Percentiles rank a stretch among this genome's conserved stretches.
phyloP scores from a whole-genome alignment of 2,113 vertebrate species.

The Otis tarda region DNA sequence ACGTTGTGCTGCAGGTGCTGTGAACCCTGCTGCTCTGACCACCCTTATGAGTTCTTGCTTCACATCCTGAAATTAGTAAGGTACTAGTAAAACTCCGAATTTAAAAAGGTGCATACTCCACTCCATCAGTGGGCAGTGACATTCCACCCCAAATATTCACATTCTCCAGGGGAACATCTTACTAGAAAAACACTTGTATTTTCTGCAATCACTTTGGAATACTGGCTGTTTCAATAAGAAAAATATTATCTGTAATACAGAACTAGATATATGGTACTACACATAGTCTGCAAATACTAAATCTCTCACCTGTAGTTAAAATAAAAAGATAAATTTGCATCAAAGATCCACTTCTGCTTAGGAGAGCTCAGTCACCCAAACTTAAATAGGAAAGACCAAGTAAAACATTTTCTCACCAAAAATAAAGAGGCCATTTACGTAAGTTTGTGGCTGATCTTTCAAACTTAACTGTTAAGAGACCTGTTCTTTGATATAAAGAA shows the following conservation, averaged over 20 bases:
- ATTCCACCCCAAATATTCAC: background rate
- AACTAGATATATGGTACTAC: background rate
- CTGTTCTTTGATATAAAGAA: background rate
- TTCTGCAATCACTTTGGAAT: background rate
- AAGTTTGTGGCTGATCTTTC: background rate
- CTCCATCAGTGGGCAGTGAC: background rate
- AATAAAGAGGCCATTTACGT: background rate
- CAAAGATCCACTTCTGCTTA: background rate
- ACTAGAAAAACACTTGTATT: background rate
- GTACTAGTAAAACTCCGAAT: background rate
- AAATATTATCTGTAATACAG: background rate
- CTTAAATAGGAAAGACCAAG: background rate
- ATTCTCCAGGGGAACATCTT: background rate
- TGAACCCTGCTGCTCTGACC: conserved; percentile 91
- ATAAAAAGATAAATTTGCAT: background rate
- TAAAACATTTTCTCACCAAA: background rate
- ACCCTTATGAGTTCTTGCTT: conserved; percentile 90
- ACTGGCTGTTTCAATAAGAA: background rate
- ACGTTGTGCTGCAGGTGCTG: conserved; percentile 19
- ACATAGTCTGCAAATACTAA: background rate
- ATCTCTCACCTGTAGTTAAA: background rate
- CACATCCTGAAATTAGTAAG: conserved; percentile 80
- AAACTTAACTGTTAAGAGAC: background rate
- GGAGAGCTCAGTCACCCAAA: background rate
- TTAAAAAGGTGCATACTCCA: background rate